A percentile compares a stretch with the other conserved stretches of the same genome.
Conservation (phyloP, 2,113 vertebrate genomes). For the Azemiops feae region DNA sequence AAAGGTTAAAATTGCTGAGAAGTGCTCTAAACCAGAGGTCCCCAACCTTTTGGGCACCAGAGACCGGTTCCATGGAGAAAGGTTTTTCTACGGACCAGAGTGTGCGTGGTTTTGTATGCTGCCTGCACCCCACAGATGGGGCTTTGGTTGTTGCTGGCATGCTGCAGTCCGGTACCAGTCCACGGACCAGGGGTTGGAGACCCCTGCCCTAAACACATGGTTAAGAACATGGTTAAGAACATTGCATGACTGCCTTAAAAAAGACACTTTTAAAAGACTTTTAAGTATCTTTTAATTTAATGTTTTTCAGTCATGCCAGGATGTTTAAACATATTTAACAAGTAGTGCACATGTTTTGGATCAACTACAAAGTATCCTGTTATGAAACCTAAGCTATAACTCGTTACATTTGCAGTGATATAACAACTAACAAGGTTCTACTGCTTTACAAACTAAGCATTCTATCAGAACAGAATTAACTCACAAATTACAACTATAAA, state of each 20-base stretch:
- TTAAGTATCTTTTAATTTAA: not conserved
- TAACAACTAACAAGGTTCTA: constrained; percentile 56
- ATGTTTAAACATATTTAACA: constrained; percentile 59
- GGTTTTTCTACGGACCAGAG: too few relatives aligned
- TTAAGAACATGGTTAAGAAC: constrained; percentile 53
- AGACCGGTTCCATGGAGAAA: too few relatives aligned
- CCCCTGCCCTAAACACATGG: too few relatives aligned
- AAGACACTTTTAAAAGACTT: constrained; percentile 51
- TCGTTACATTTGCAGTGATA: constrained; percentile 62
- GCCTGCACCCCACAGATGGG: too few relatives aligned
- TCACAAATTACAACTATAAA: constrained; percentile 60
- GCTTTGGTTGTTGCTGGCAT: too few relatives aligned
- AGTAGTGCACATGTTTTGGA: constrained; percentile 51
- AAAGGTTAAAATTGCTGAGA: constrained; percentile 68
- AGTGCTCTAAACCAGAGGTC: constrained; percentile 54
- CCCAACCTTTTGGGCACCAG: too few relatives aligned
- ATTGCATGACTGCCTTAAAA: constrained; percentile 66
- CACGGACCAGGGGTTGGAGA: too few relatives aligned
- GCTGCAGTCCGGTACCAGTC: too few relatives aligned
- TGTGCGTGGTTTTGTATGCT: too few relatives aligned
- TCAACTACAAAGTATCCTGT: constrained; percentile 61
- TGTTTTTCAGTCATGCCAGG: constrained; percentile 39
- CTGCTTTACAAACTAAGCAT: constrained; percentile 61
- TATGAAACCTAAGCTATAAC: constrained; percentile 62
- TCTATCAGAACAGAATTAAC: constrained; percentile 56